phyloP scores from a whole-genome alignment of 2,888 invertebrate genomes.

The Andrena chrysosceles region DNA sequence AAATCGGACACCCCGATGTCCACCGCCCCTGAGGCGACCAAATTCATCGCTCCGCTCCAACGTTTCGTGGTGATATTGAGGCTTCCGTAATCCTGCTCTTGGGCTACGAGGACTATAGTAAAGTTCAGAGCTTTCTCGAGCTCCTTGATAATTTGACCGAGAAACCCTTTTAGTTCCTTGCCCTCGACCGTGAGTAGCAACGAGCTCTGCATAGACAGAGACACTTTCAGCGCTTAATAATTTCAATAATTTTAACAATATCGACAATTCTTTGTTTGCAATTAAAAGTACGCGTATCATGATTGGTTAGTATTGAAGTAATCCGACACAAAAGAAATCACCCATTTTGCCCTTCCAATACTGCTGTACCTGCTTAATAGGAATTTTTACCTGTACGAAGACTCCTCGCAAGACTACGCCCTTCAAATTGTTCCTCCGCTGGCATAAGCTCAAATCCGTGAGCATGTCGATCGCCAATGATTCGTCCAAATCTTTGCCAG shows the following conservation, averaged over 20 bases:
- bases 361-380: too few relatives aligned
- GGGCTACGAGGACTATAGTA: conserved; percentile 32
- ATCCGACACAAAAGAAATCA: too few relatives aligned
- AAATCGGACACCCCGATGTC: conserved; percentile 70
- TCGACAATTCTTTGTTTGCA: too few relatives aligned
- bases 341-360: too few relatives aligned
- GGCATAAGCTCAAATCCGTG: conserved; percentile 36
- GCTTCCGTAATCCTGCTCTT: conserved; percentile 10
- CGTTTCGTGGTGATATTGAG: conserved; percentile 11
- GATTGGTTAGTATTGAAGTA: too few relatives aligned
- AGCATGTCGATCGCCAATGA: not conserved
- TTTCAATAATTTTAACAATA: not conserved
- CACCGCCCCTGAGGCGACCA: conserved; percentile 45
- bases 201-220: conserved; percentile 18
- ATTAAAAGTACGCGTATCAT: too few relatives aligned
- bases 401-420: conserved; percentile 59
- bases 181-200: not conserved
- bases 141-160: conserved; percentile 33
- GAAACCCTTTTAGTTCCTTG: conserved; percentile 3
- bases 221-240: too few relatives aligned
- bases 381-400: conserved; percentile 46
- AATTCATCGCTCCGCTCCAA: conserved; percentile 69
- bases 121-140: conserved; percentile 54
- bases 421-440: conserved; percentile 61
- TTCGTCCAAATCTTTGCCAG: not conserved